Base-by-base conservation (phyloP, 2,888 invertebrate species). In the Tachina lurida region DNA sequence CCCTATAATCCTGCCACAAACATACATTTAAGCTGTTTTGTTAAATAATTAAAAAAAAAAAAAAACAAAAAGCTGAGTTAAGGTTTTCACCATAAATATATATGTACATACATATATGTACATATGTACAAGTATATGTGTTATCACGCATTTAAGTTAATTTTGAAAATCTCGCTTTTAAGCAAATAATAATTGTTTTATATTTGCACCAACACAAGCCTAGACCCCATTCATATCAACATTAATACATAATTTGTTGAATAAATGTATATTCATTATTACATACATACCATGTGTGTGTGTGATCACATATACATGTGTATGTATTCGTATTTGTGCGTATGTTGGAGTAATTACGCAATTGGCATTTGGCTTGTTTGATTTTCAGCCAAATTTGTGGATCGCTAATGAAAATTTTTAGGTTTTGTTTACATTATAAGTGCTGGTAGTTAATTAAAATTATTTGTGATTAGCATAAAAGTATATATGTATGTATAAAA, bases 121-220 rank as follows among this genome's bases (percentile, higher is more conserved):
- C n/a, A 15, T 12, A 52, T 19, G 31, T 65, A 8, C 39, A 10
- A 22, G 22, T 47, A 56, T 56, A 13, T 47, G 70, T 67, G 39
- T 74, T 67, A n/a, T 10, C 41, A 10, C 47, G 70, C 67, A 80
- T 77, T 87, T 65, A 87, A 84, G 77, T 86, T 84, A 86, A 84
- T 84, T 83, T 76, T 77, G 77, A 84, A 81, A 86, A 87, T 81
- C 80, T 80, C 74, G 78, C 84, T 84, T 81, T 81, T 84, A 84
- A 86, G 73, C 81, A 84, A 87, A 87, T 87, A 87, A 87, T 81
- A 87, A 87, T 84, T 87, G 86, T 84, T 87, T 81, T 80, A 65
- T 84, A 47, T 79, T 62, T 78, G 54, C 65, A 74, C 41, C 22
- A 22, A 43, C 31, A 45, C 58, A 49, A 3, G 13, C 10, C 9